Base-by-base conservation (phyloP, 1,140 invertebrate genomes). In the Philopotamus ludificatus region DNA sequence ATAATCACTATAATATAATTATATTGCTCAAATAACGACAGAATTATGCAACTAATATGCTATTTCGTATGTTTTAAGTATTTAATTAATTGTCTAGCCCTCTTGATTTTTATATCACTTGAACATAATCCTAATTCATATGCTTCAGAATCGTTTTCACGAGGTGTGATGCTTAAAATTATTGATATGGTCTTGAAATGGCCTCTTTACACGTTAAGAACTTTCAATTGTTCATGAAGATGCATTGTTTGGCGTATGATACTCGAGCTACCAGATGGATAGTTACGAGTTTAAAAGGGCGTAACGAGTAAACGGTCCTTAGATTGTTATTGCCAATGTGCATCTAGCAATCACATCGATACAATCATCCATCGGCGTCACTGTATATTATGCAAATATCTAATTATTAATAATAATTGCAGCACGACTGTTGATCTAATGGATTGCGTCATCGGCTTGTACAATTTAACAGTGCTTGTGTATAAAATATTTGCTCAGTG, bases 261-360 rank as follows among this genome's bases (percentile, higher is more conserved):
- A 47, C 22, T 60, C 42, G 20, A 47, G 18, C 55, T 3, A 22
- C n/a, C n/a, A n/a, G n/a, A 47, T 42, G 42, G 15, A 28, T 23
- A 47, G 28, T 60, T 60, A 47, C 47, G 39, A 10, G 57, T 42
- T 60, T 60, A 60, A 60, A 60, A 60, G 57, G 47, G 57, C 57
- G 57, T 60, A 60, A 60, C 57, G 22, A 60, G 45, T 1, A 60
- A 60, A 60, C 42, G 57, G 47, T 42, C 23, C 57, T 60, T 34
- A 12, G 12, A 34, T 4, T 12, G 28, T 34, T 34, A 7, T 7
- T 34, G 28, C 28, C 28, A 34, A 34, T 12, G n/a, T n/a, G n/a
- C n/a, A n/a, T n/a, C n/a, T n/a, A n/a, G n/a, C n/a, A n/a, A n/a
- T n/a, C n/a, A n/a, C n/a, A n/a, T n/a, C n/a, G n/a, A n/a, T n/a